Conservation (phyloP, 2,113 vertebrate genomes). For the Noturus placidus region DNA sequence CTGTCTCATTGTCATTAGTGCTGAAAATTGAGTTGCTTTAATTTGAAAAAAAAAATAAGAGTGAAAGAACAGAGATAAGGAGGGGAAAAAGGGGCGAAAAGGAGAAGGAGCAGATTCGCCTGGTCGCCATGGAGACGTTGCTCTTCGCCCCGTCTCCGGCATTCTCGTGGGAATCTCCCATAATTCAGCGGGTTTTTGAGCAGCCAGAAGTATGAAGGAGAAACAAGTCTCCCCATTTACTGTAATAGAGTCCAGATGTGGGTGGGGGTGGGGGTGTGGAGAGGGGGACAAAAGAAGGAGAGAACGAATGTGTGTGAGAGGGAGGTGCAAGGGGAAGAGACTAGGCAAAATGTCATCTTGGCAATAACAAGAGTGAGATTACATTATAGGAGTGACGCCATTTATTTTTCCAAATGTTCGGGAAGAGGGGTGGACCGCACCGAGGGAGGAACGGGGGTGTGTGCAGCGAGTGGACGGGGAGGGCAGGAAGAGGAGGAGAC, state of each 20-base stretch:
- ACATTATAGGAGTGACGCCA: constrained; percentile 59
- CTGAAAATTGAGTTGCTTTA: constrained; percentile 41
- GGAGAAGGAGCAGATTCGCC: constrained; percentile 5
- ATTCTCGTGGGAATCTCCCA: constrained; percentile 48
- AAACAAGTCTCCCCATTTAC: constrained; percentile 32
- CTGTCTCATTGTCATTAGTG: constrained; percentile 20
- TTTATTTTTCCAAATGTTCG: constrained; percentile 64
- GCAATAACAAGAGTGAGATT: constrained; percentile 51
- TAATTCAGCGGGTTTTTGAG: constrained; percentile 50
- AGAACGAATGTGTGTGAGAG: constrained; percentile 4
- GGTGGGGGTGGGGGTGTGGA: constrained; percentile 20
- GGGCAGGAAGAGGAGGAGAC: constrained; percentile 32
- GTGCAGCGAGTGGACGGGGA: neutral
- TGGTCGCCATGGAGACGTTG: constrained; percentile 39
- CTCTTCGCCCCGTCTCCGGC: constrained; percentile 31
- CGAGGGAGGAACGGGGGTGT: neutral
- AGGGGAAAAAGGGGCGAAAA: neutral
- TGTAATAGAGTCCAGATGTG: constrained; percentile 59
- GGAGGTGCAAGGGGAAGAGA: neutral
- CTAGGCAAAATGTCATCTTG: constrained; percentile 36
- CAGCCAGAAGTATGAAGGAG: constrained; percentile 33
- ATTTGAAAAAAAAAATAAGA: constrained; percentile 16
- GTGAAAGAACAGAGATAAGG: constrained; percentile 23
- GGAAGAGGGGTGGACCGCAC: constrained; percentile 30
- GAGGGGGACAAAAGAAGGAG: neutral